Evolutionary conservation across 1,140 invertebrate genomes (phyloP), one percentile per base, ranked within the genome.

Genomic region (Drosophila willistoni): DNA sequence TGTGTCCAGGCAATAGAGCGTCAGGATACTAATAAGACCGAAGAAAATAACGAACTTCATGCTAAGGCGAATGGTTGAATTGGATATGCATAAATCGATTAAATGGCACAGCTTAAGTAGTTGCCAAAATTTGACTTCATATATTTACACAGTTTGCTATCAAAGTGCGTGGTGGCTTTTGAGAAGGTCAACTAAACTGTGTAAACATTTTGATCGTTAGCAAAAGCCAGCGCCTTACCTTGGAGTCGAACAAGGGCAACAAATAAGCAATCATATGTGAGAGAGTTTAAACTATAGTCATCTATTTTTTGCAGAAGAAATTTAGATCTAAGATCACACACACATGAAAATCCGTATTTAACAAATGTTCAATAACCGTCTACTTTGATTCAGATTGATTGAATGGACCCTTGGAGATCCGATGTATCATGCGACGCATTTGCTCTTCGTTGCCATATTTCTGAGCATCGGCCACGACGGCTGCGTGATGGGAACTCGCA

Each of bases 381-480:
- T 66, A 87, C 51, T 86, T 86, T 22, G 79, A 56, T n/a, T 64
- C 17, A 17, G 70, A 25, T 42, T 54, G 57, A 33, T 56, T 75
- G 19, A 80, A 68, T 1, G 84, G 77, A 36, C 78, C 77, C 19
- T 74, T 68, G 19, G 75, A 54, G 54, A 91, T 72, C 6, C 90
- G 84, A 7, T 90, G 69, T 7, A 85, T 47, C 79, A 92, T 80
- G 5, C 91, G 84, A 36, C 92, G 91, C 34, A 93, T 59, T 72
- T 93, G 93, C 51, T 90, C 82, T 44, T 93, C 91, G 81, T 94
- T 94, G 17, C 94, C 92, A 79, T 93, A 94, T 56, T 91, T 92
- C 54, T 92, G 71, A 17, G 93, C 94, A 51, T 92, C 86, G 5
- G 91, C 90, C 47, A 92, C 91, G 1, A 94, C 92, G 64, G 91